A percentile compares a stretch with the other conserved stretches of the same genome.
Evolutionary conservation across 2,888 invertebrate genomes (phyloP).

Genomic region (Drosophila macrospina): DNA sequence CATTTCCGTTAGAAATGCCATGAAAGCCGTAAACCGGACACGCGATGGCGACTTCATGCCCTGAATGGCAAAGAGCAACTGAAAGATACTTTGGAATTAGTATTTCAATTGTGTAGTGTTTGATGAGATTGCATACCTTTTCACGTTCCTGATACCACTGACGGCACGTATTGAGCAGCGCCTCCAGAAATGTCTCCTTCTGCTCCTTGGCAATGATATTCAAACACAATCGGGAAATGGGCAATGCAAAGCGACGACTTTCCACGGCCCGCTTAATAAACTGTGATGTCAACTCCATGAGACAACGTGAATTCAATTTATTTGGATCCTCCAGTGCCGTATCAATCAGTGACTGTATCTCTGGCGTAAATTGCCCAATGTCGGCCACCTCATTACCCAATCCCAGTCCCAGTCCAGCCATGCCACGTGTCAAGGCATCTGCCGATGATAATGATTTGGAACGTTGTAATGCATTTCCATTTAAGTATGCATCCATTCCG

Average conservation of each 20-base stretch:
- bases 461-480: slow-evolving; percentile 87
- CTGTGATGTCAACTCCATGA: slow-evolving; percentile 94
- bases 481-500: slow-evolving; percentile 75
- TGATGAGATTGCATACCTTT: slow-evolving; percentile 86
- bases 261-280: slow-evolving; percentile 93
- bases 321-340: slow-evolving; percentile 94
- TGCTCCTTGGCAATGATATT: slow-evolving; percentile 94
- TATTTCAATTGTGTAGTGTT: too few relatives aligned
- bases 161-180: slow-evolving; percentile 94
- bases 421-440: slow-evolving; percentile 89
- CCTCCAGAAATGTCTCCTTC: slow-evolving; percentile 95
- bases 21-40: slow-evolving; percentile 92
- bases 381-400: slow-evolving; percentile 91
- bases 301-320: slow-evolving; percentile 89
- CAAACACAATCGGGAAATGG: slow-evolving; percentile 94
- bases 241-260: slow-evolving; percentile 90
- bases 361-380: slow-evolving; percentile 90
- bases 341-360: slow-evolving; percentile 90
- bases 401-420: slow-evolving; percentile 88
- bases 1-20: slow-evolving; percentile 96
- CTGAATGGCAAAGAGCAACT: slow-evolving; percentile 84
- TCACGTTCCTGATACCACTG: slow-evolving; percentile 95
- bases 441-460: slow-evolving; percentile 93
- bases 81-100: neutral
- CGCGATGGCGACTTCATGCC: slow-evolving; percentile 87